Percentiles rank a stretch among this genome's conserved stretches.
Conservation (phyloP, 2,113 vertebrate genomes). For the Tragelaphus imberbis region DNA sequence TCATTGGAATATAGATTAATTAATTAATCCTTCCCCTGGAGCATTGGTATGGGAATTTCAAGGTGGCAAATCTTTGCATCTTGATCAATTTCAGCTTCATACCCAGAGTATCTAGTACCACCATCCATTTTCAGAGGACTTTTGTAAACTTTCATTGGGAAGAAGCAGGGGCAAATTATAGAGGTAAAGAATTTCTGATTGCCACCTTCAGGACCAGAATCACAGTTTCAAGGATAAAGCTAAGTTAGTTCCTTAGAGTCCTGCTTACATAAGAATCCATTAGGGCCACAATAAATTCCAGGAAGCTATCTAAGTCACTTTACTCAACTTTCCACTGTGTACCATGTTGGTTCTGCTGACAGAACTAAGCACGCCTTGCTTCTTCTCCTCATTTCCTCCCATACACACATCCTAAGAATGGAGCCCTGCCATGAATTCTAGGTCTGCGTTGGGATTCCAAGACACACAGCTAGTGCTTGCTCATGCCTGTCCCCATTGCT, state of each 20-base stretch:
- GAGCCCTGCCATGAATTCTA: background rate
- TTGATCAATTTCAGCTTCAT: background rate
- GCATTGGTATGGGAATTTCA: background rate
- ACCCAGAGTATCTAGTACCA: background rate
- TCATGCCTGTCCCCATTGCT: background rate
- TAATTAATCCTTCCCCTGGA: background rate
- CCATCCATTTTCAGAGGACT: background rate
- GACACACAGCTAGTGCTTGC: background rate
- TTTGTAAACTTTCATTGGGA: background rate
- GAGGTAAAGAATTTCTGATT: background rate
- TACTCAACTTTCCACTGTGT: fast-evolving
- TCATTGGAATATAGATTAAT: background rate
- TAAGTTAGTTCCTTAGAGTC: background rate
- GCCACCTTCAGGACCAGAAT: background rate
- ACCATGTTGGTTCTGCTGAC: background rate
- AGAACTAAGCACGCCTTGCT: background rate
- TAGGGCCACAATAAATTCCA: background rate
- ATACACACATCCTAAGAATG: background rate
- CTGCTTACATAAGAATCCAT: background rate
- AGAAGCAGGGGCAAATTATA: background rate
- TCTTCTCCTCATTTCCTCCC: background rate
- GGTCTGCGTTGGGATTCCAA: background rate
- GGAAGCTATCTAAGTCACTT: background rate
- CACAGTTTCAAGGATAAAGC: background rate
- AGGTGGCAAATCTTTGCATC: background rate